These are phyloP conservation scores for Pyrocoelia pectoralis DNA, from an alignment of 2,888 invertebrate species.

Conservation along the genomic window DNA sequence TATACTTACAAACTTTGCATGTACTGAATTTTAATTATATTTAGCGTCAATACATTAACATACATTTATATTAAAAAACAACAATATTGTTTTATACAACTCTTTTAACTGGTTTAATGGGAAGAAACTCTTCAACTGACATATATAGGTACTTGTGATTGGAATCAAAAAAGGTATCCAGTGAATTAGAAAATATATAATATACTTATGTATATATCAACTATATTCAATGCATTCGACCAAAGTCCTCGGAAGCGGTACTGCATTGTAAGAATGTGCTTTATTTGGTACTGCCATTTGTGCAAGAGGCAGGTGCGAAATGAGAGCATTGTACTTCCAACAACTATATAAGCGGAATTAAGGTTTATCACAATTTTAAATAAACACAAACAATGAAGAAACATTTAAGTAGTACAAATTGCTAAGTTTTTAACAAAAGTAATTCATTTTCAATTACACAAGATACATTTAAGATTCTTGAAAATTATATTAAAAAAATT, in stretches of 20 bases:
- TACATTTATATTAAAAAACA: conserved; percentile 59
- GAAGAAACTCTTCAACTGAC: conserved; percentile 53
- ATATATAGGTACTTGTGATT: conserved; percentile 51
- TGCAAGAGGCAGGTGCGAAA: conserved; percentile 55
- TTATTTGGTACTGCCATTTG: conserved; percentile 50
- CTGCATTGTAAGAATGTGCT: conserved; percentile 41
- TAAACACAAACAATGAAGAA: conserved; percentile 35
- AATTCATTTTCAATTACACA: conserved; percentile 27
- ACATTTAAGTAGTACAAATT: conserved; percentile 8
- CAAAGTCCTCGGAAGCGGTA: conserved; percentile 50
- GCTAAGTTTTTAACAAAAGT: neutral
- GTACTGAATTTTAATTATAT: conserved; percentile 55
- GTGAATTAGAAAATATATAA: conserved; percentile 52
- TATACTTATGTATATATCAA: conserved; percentile 39
- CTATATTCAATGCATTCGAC: conserved; percentile 50
- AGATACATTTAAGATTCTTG: conserved; percentile 37
- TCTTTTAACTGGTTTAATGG: conserved; percentile 52
- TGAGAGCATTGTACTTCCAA: conserved; percentile 46
- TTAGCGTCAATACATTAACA: conserved; percentile 58
- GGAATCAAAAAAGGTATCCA: conserved; percentile 52
- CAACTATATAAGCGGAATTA: conserved; percentile 42
- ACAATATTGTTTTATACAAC: conserved; percentile 57
- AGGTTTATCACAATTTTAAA: conserved; percentile 49
- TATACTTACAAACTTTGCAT: conserved; percentile 33
- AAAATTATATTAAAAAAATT: conserved; percentile 24